Evolutionary conservation across 2,113 vertebrate species (phyloP).

Genomic region (Plestiodon gilberti): DNA sequence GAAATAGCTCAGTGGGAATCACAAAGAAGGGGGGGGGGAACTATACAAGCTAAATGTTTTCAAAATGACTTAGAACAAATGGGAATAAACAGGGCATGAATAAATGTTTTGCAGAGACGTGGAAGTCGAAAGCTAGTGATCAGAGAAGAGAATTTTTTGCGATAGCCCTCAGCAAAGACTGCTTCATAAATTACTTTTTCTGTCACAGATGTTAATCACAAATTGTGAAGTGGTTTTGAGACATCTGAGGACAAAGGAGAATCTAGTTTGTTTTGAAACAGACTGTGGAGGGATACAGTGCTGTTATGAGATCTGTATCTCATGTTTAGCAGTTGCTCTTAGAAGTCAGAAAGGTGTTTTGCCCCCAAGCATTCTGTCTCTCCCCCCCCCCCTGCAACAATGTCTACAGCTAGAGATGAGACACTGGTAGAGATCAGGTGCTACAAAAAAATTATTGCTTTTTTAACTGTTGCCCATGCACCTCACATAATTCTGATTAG

Average conservation of each 20-base stretch:
- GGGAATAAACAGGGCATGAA: background rate
- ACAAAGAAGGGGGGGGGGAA: background rate
- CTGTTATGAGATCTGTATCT: background rate
- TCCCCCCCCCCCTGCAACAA: background rate
- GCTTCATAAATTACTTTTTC: background rate
- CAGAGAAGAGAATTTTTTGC: background rate
- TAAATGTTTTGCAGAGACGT: background rate
- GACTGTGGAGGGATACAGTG: background rate
- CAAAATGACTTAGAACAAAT: background rate
- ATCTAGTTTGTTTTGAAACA: background rate
- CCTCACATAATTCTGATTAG: background rate
- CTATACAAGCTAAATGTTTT: background rate
- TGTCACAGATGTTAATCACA: background rate
- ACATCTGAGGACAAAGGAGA: background rate
- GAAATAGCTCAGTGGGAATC: slow-evolving; percentile 7
- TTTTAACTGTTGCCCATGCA: background rate
- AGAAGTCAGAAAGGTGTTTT: background rate
- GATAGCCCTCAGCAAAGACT: background rate
- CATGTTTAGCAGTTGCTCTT: background rate
- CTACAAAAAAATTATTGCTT: background rate
- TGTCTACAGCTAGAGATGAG: background rate
- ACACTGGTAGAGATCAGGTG: background rate
- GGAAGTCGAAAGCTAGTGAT: background rate
- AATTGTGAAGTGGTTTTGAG: background rate
- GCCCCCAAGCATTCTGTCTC: background rate